Conservation (phyloP, 2,888 invertebrate genomes). For the Unio pictorum region DNA sequence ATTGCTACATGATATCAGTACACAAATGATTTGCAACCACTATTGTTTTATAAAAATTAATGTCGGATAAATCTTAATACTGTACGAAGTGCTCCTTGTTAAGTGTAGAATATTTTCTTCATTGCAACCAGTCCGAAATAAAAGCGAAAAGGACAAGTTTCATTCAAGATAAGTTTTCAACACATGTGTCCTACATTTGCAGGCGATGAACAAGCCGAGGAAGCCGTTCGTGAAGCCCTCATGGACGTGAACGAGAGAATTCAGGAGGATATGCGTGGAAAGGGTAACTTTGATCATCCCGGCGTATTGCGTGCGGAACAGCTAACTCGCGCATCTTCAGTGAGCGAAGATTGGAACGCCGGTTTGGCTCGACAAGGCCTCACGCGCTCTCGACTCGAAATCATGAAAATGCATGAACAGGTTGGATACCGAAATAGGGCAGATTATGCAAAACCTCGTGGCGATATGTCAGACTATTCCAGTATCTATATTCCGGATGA, state of each 20-base stretch:
- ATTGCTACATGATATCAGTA: no score
- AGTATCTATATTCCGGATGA: constrained; percentile 48
- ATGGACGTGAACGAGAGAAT: constrained; percentile 47
- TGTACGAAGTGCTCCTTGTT: no score
- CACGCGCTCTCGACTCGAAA: constrained; percentile 36
- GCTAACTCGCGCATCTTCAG: constrained; percentile 24
- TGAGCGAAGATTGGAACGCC: constrained; percentile 23
- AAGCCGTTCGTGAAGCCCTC: constrained; percentile 44
- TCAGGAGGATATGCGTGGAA: constrained; percentile 42
- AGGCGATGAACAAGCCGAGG: constrained; percentile 48
- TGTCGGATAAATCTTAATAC: no score
- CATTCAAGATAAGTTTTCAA: no score
- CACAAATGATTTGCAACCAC: no score
- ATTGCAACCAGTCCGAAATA: no score
- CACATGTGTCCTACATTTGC: background rate
- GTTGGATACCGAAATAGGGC: constrained; percentile 29
- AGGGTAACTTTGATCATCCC: constrained; percentile 28
- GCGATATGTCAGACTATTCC: constrained; percentile 41
- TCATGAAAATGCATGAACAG: constrained; percentile 30
- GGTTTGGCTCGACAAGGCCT: constrained; percentile 22
- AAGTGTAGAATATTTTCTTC: no score
- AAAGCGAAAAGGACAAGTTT: no score
- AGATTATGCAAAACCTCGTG: constrained; percentile 43
- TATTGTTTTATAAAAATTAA: no score
- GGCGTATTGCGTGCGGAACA: constrained; percentile 26